Conservation (phyloP, 1,140 invertebrate genomes). For the Antheraea pernyi region DNA sequence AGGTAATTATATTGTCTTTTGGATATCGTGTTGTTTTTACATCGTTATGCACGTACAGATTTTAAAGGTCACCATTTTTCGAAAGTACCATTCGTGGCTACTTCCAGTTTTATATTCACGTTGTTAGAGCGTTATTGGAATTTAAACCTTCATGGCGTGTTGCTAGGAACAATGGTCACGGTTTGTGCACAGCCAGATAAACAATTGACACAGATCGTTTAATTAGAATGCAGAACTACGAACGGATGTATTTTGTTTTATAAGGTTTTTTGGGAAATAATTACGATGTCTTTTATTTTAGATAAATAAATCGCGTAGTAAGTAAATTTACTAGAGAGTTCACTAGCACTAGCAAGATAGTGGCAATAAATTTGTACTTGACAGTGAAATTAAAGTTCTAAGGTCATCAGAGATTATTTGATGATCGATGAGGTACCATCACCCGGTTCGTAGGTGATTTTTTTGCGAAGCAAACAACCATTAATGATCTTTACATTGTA, state of each 20-base stretch:
- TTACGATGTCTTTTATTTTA: slow-evolving; percentile 12
- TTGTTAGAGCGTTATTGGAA: slow-evolving; percentile 31
- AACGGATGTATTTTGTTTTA: slow-evolving; percentile 31
- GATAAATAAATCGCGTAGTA: too few relatives aligned
- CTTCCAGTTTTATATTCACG: slow-evolving; percentile 41
- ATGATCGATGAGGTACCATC: too few relatives aligned
- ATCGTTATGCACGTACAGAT: slow-evolving; percentile 52
- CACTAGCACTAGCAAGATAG: too few relatives aligned
- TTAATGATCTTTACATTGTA: too few relatives aligned
- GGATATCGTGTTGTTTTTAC: slow-evolving; percentile 4
- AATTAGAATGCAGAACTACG: slow-evolving; percentile 46
- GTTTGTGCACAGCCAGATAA: slow-evolving; percentile 25
- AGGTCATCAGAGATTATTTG: too few relatives aligned
- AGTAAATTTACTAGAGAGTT: too few relatives aligned
- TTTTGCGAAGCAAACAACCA: too few relatives aligned
- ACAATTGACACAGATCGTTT: slow-evolving; percentile 40
- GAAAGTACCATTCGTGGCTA: slow-evolving; percentile 54
- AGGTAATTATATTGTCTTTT: slow-evolving; percentile 50
- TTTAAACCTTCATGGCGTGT: slow-evolving; percentile 39
- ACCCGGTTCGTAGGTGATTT: too few relatives aligned
- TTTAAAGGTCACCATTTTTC: slow-evolving; percentile 65
- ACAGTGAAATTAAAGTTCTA: too few relatives aligned
- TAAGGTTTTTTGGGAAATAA: slow-evolving; percentile 32
- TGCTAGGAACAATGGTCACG: slow-evolving; percentile 31
- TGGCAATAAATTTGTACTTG: too few relatives aligned